phyloP scores from a whole-genome alignment of 2,113 vertebrate species.

The Cacatua alba region DNA sequence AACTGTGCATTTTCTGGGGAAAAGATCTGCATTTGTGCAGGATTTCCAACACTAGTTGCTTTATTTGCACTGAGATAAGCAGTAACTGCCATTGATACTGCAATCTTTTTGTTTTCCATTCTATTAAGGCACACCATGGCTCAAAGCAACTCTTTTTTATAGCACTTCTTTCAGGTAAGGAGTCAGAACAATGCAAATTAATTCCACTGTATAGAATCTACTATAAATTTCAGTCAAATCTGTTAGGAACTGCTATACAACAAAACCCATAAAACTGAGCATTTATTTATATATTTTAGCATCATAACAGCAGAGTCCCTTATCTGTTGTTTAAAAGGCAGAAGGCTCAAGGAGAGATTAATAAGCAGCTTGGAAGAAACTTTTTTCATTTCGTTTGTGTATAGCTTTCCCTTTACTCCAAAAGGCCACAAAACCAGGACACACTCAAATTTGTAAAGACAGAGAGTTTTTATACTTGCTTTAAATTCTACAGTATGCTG shows the following conservation, averaged over 20 bases:
- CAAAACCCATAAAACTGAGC: neutral
- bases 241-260: neutral
- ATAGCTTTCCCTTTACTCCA: neutral
- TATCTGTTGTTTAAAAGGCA: constrained; percentile 11
- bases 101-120: neutral
- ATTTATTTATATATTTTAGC: neutral
- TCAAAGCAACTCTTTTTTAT: neutral
- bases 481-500: neutral
- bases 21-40: neutral
- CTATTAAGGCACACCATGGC: neutral
- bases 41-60: neutral
- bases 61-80: neutral
- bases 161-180: neutral
- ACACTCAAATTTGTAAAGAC: neutral
- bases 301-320: neutral
- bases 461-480: neutral
- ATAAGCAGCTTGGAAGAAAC: neutral
- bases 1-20: neutral
- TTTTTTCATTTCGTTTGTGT: neutral
- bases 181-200: neutral
- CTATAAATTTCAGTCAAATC: neutral
- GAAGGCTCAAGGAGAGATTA: neutral
- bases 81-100: neutral
- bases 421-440: neutral
- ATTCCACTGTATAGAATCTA: neutral